Percentiles rank a stretch among this genome's conserved stretches.
phyloP scores from a whole-genome alignment of 2,797 vertebrate genomes.

The Smutsia temminckii region DNA sequence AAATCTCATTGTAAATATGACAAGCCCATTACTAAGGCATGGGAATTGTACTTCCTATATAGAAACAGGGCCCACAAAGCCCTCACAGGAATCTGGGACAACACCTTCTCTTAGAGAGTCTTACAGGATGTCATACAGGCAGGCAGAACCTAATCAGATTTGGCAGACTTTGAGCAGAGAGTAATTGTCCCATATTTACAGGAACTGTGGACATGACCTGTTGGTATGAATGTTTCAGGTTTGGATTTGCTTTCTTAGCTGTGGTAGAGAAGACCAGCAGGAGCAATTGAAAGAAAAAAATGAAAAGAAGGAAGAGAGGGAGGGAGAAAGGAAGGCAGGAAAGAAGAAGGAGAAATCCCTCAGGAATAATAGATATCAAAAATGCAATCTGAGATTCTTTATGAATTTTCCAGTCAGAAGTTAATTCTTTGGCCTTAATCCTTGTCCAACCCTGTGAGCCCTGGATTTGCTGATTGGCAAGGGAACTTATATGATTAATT shows the following conservation, averaged over 20 bases:
- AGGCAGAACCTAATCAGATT: not conserved
- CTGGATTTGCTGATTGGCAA: not conserved
- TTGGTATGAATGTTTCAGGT: not conserved
- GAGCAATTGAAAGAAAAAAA: not conserved
- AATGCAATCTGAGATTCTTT: not conserved
- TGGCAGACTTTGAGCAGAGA: not conserved
- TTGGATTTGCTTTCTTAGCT: not conserved
- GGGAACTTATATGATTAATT: not conserved
- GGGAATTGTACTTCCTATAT: not conserved
- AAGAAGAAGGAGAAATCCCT: not conserved
- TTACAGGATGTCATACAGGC: not conserved
- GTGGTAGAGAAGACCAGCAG: not conserved
- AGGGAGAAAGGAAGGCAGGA: no score
- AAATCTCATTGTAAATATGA: conserved; percentile 31
- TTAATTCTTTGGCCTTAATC: not conserved
- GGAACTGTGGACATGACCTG: not conserved
- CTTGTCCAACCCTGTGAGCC: not conserved
- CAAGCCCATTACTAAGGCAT: conserved; percentile 22
- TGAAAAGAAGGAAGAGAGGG: not conserved
- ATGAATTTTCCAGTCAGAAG: conserved; percentile 8
- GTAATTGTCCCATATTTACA: not conserved
- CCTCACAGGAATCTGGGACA: not conserved
- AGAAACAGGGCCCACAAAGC: not conserved
- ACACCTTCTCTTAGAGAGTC: not conserved
- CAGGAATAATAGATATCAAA: not conserved